These are phyloP conservation scores for Mesorhabditis spiculigera DNA, from an alignment of 2,888 invertebrate genomes.

Conservation along the genomic window DNA sequence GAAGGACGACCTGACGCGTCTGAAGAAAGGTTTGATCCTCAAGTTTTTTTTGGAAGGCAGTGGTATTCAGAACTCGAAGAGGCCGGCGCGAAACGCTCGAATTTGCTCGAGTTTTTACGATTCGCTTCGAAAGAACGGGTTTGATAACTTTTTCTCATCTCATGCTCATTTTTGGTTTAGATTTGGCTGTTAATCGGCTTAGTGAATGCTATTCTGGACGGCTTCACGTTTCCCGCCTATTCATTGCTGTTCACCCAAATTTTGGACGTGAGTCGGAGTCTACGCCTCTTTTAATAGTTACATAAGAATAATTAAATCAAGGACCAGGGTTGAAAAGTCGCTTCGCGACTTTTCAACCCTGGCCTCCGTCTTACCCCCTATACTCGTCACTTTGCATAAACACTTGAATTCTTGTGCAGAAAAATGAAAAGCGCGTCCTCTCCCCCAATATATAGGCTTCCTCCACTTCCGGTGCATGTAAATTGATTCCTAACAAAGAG, in stretches of 20 bases:
- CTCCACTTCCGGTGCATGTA: no score
- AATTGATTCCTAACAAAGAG: no score
- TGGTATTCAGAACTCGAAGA: constrained; percentile 28
- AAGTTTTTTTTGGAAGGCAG: background rate
- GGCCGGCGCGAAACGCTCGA: constrained; percentile 29
- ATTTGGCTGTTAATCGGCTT: constrained; percentile 58
- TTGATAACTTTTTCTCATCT: constrained; percentile 24
- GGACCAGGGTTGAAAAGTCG: no score
- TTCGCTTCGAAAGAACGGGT: constrained; percentile 51
- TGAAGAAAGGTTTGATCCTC: constrained; percentile 24
- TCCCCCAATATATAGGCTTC: no score
- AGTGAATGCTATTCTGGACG: constrained; percentile 58
- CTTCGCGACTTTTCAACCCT: no score
- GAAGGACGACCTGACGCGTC: constrained; percentile 26
- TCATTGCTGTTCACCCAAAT: constrained; percentile 60
- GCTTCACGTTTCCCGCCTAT: constrained; percentile 62
- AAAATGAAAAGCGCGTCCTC: no score
- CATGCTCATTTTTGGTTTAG: constrained; percentile 43
- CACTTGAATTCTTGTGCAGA: no score
- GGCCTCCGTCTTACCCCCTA: no score
- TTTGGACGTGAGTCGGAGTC: constrained; percentile 33
- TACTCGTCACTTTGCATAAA: no score
- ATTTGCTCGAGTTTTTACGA: constrained; percentile 53
- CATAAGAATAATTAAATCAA: background rate
- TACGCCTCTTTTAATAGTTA: background rate